Conservation (phyloP, 2,888 invertebrate genomes). For the Ochlodes sylvanus region DNA sequence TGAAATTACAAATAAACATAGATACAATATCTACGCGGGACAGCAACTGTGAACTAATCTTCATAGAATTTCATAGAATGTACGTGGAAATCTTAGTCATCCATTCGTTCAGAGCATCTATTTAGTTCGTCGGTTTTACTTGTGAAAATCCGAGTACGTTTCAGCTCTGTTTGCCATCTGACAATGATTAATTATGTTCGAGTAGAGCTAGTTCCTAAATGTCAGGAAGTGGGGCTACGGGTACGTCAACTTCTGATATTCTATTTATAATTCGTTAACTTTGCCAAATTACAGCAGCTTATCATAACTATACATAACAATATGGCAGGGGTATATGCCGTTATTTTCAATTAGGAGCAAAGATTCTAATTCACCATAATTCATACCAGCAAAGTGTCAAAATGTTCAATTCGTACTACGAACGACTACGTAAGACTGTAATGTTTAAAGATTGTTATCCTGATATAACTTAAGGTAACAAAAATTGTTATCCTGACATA, state of each 20-base stretch:
- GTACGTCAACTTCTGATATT: slow-evolving; percentile 26
- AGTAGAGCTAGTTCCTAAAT: slow-evolving; percentile 10
- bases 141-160: not conserved
- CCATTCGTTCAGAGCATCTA: not conserved
- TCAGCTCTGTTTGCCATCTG: slow-evolving; percentile 1
- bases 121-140: not conserved
- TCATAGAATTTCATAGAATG: not conserved
- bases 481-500: too few species aligned
- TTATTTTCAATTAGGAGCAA: not conserved
- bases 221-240: slow-evolving; percentile 31
- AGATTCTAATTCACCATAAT: too few species aligned
- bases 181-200: slow-evolving; percentile 34
- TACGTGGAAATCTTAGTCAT: not conserved
- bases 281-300: slow-evolving; percentile 33
- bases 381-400: too few species aligned
- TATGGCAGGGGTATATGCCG: not conserved
- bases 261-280: slow-evolving; percentile 28
- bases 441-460: too few species aligned
- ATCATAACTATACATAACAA: slow-evolving; percentile 3
- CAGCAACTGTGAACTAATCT: not conserved
- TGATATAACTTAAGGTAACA: too few species aligned
- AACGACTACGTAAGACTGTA: too few species aligned
- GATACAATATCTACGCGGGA: not conserved
- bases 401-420: too few species aligned
- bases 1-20: not conserved